A percentile compares a stretch with the other conserved stretches of the same genome.
These are phyloP conservation scores for Perca fluviatilis DNA, from an alignment of 2,113 vertebrate genomes.

Conservation along the genomic window DNA sequence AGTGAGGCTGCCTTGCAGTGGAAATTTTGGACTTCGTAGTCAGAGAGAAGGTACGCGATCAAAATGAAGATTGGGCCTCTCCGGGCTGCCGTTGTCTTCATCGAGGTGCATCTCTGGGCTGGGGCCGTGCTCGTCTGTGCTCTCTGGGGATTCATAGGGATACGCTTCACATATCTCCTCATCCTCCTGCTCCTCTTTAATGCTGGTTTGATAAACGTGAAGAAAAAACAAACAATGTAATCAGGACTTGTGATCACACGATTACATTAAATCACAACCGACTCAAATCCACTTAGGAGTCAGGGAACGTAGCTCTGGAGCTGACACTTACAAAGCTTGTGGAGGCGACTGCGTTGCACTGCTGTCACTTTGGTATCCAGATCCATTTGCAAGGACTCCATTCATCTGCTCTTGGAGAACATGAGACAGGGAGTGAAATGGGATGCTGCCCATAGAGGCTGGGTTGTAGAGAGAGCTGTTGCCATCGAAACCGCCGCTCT, in stretches of 20 bases:
- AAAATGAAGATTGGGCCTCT: constrained; percentile 90
- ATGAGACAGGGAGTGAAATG: constrained; percentile 90
- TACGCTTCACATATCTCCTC: constrained; percentile 93
- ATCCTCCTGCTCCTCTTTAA: constrained; percentile 96
- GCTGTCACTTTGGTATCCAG: constrained; percentile 95
- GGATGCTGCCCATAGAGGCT: constrained; percentile 91
- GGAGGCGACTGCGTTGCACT: constrained; percentile 95
- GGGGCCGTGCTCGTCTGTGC: constrained; percentile 91
- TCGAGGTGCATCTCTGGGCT: constrained; percentile 90
- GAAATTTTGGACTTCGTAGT: constrained; percentile 48
- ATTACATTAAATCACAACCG: background rate
- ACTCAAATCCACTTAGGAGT: background rate
- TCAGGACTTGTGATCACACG: background rate
- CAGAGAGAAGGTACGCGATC: constrained; percentile 80
- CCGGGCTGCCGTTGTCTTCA: constrained; percentile 89
- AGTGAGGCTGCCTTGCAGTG: constrained; percentile 46
- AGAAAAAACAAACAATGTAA: background rate
- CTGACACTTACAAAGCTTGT: constrained; percentile 90
- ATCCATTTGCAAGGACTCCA: constrained; percentile 91
- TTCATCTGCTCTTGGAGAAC: constrained; percentile 94
- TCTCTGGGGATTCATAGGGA: constrained; percentile 89
- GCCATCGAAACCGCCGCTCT: constrained; percentile 91
- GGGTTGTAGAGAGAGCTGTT: constrained; percentile 92
- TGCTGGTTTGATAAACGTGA: constrained; percentile 79
- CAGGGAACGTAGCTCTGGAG: background rate